Conservation (phyloP, 2,797 vertebrate species). For the Melopsittacus undulatus region DNA sequence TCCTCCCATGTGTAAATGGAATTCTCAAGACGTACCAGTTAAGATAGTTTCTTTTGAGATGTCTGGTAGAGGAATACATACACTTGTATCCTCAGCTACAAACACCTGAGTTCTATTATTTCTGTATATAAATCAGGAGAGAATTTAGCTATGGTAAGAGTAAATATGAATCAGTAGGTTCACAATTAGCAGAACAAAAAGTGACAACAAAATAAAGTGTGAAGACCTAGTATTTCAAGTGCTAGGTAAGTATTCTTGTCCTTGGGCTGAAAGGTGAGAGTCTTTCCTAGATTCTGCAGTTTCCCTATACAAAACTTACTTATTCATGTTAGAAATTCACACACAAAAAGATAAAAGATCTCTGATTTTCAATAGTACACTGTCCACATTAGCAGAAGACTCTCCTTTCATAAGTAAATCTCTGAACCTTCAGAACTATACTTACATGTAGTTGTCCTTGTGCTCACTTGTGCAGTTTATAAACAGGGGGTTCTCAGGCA, state of each 20-base stretch:
- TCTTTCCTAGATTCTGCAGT: background rate
- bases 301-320: background rate
- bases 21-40: background rate
- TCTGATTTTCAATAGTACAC: background rate
- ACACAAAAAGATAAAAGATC: background rate
- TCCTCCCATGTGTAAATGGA: background rate
- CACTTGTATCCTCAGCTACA: background rate
- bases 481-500: conserved; percentile 82
- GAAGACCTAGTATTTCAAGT: background rate
- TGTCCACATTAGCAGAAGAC: background rate
- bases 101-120: background rate
- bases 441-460: conserved; percentile 53
- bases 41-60: background rate
- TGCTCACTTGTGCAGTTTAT: conserved; percentile 70
- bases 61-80: background rate
- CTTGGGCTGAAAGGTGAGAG: background rate
- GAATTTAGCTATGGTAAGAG: background rate
- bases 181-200: background rate
- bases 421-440: background rate
- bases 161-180: background rate
- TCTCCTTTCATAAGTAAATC: background rate
- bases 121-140: background rate
- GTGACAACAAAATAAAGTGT: background rate
- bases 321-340: background rate
- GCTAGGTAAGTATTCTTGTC: background rate